Evolutionary conservation across 2,888 invertebrate genomes (phyloP).

Genomic region (Corbicula japonica): DNA sequence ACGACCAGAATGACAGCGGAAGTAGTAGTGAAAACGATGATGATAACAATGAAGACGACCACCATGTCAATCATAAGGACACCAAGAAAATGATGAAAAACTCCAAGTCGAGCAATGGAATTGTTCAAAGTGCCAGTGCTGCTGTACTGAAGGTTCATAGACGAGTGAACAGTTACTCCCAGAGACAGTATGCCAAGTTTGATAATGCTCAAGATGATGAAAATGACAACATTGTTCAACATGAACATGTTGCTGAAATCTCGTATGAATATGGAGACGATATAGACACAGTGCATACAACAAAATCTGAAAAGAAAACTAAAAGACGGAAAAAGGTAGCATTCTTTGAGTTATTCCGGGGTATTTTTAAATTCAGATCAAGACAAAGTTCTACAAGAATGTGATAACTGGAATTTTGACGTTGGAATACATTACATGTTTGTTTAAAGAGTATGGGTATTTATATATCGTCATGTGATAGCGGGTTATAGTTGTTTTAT

Average conservation of each 20-base stretch:
- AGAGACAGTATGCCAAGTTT: conserved; percentile 46
- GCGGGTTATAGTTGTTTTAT: too few relatives aligned
- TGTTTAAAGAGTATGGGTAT: too few relatives aligned
- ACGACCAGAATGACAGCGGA: neutral
- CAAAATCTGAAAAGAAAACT: conserved; percentile 45
- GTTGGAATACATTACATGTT: too few relatives aligned
- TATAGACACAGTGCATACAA: conserved; percentile 14
- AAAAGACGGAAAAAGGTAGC: conserved; percentile 65
- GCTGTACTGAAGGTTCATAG: conserved; percentile 39
- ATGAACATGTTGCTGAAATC: conserved; percentile 13
- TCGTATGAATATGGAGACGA: neutral
- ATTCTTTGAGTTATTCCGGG: conserved; percentile 58
- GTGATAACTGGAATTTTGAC: too few relatives aligned
- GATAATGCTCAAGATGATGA: conserved; percentile 39
- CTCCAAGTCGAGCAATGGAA: conserved; percentile 20
- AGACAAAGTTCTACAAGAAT: conserved; percentile 21
- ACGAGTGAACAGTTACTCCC: conserved; percentile 42
- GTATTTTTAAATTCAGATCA: conserved; percentile 35
- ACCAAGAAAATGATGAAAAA: conserved; percentile 40
- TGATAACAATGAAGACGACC: conserved; percentile 12
- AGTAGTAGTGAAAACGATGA: conserved; percentile 3
- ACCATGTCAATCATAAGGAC: conserved; percentile 37
- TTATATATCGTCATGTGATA: too few relatives aligned
- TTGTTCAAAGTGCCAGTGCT: conserved; percentile 19
- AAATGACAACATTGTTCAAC: conserved; percentile 28